phyloP scores from a whole-genome alignment of 2,113 vertebrate genomes.

The Equus przewalskii region DNA sequence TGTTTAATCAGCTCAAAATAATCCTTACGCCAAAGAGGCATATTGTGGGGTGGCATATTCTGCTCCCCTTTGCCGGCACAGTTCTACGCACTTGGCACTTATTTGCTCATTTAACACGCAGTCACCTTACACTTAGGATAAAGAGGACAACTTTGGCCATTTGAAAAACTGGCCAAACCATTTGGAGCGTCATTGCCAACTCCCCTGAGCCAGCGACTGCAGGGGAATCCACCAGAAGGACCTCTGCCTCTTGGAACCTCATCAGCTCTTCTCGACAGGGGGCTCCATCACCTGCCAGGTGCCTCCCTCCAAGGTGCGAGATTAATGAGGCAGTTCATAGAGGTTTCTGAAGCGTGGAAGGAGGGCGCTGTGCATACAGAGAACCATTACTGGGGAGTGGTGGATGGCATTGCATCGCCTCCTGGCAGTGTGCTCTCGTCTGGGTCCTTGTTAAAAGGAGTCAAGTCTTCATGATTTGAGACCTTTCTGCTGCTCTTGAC shows the following conservation, averaged over 20 bases:
- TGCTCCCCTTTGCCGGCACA: neutral
- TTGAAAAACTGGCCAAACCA: neutral
- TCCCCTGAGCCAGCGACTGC: neutral
- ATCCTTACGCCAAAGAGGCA: neutral
- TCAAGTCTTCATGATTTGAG: neutral
- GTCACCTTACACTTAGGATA: neutral
- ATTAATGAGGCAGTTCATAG: neutral
- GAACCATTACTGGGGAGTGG: neutral
- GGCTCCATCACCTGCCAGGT: no score
- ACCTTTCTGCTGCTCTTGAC: neutral
- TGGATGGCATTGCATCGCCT: rapidly evolving
- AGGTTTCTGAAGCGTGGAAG: neutral
- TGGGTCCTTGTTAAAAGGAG: neutral
- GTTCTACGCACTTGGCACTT: neutral
- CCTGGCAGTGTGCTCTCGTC: neutral
- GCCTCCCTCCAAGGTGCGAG: neutral
- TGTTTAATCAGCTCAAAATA: neutral
- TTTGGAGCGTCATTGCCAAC: neutral
- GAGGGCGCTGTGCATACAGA: neutral
- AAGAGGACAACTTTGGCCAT: neutral
- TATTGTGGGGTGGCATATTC: neutral
- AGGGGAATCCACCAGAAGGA: neutral
- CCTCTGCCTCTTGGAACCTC: neutral
- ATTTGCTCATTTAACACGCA: no score
- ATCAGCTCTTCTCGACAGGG: neutral